Base-by-base conservation (phyloP, 2,113 vertebrate genomes). In the Chionis minor region DNA sequence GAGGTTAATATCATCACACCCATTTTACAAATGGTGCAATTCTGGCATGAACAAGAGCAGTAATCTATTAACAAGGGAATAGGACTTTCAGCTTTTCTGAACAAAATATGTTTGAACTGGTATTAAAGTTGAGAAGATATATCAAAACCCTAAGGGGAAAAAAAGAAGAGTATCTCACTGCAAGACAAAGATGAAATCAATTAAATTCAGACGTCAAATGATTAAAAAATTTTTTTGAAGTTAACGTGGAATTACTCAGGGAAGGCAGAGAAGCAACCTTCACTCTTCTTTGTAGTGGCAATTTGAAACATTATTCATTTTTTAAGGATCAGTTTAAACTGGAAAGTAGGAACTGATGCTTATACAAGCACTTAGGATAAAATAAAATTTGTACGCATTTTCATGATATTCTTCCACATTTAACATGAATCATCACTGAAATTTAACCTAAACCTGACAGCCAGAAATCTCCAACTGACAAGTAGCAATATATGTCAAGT, bases 141-240 rank as follows among this genome's bases (percentile, higher is more conserved):
- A 71, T 38, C 47, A 77, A 67, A 72, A 78, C 20, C 24, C 28
- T 54, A 45, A 38, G 30, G 13, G 24, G 8, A 28, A 77, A 59
- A 66, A 69, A 66, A 61, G 33, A 71, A 62, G 22, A 55, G 30
- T 27, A 42, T 27, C 28, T 67, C 61, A 56, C 30, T 42, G 47
- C 35, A 85, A 79, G 26, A 52, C 12, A 40, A 26, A 69, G 27
- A 66, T 3, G 0, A 81, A 72, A 77, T 35, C 19, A 61, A 66
- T 8, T 5, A 42, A 61, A 75, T 38, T 66, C 56, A 84, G 16
- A 55, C 8, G 55, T 54, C 55, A 45, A 56, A 40, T 19, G 14
- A 73, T 21, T 21, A 18, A 44, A 59, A 56, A 8, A 4, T 5
- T 23, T 4, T 5, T 23, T 38, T 44, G 0, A 9, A 13, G 1